These are phyloP conservation scores for Drosophila engyochracea DNA, from an alignment of 2,888 invertebrate species.

Conservation along the genomic window DNA sequence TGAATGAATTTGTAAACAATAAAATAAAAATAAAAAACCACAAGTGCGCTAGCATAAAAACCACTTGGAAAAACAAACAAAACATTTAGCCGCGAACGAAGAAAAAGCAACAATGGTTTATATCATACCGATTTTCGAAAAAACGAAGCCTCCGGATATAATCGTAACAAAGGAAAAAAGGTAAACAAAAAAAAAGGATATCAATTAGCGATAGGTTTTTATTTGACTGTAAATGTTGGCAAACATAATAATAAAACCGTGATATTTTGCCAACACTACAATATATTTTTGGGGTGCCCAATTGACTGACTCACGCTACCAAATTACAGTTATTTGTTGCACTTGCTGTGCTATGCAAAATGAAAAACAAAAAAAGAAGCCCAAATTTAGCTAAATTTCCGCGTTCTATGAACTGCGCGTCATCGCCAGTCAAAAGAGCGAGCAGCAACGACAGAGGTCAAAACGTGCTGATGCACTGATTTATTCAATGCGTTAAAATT, in stretches of 20 bases:
- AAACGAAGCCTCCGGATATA: slow-evolving; percentile 84
- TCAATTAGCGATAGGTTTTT: slow-evolving; percentile 8
- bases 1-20: slow-evolving; percentile 67
- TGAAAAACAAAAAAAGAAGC: slow-evolving; percentile 6
- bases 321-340: slow-evolving; percentile 45
- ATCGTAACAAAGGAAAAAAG: slow-evolving; percentile 78
- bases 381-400: slow-evolving; percentile 59
- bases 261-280: slow-evolving; percentile 42
- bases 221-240: neutral
- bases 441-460: slow-evolving; percentile 59
- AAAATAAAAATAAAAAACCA: slow-evolving; percentile 38
- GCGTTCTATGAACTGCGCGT: slow-evolving; percentile 74
- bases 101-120: slow-evolving; percentile 81
- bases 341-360: slow-evolving; percentile 49
- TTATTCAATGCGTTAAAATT: slow-evolving; percentile 47
- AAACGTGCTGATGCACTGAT: slow-evolving; percentile 65
- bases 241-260: neutral
- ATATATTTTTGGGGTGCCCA: slow-evolving; percentile 2
- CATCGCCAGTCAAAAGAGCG: slow-evolving; percentile 4
- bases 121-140: slow-evolving; percentile 82
- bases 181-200: slow-evolving; percentile 56
- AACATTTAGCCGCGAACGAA: slow-evolving; percentile 54
- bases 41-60: slow-evolving; percentile 31
- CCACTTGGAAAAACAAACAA: slow-evolving; percentile 67
- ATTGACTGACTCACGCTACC: slow-evolving; percentile 56